Base-by-base conservation (phyloP, 1,140 invertebrate species). In the Colletes gigas region DNA sequence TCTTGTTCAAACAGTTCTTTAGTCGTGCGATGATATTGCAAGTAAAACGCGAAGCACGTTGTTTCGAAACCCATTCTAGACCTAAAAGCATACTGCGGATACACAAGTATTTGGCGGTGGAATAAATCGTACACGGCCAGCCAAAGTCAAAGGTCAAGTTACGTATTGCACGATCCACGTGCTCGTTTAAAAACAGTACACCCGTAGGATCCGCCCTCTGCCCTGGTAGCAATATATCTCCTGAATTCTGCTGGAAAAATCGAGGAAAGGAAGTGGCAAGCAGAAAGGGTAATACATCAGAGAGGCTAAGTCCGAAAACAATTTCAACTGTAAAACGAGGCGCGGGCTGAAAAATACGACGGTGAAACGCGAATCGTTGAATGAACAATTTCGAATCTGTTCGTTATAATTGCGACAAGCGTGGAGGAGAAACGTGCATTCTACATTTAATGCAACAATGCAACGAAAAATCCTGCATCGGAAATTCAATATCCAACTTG, bases 281-380 rank as follows among this genome's bases (percentile, higher is more conserved):
- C 3, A 19, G 70, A 73, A 78, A 50, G 52, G 52, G 70, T 65
- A 65, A 79, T 79, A 65, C 69, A 73, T 79, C 70, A 79, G 59
- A 79, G 67, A 1, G 17, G 60, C 41, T 54, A 54, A 73, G 69
- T 55, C 70, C 41, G 50, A 66, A 79, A 79, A 79, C 77, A 79
- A 79, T 79, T 79, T 73, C 60, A 57, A 17, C 52, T 5, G 2
- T 41, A 9, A 66, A 73, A 66, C 19, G 30, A 66, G 60, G 60
- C 41, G 60, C 14, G 47, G 21, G 4, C 50, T 3, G 10, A 19
- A 19, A 78, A 78, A 72, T 30, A 70, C 68, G 57, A 1, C 17
- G 41, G 10, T 2, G 14, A 14, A 21, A 44, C 21, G 39, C 39
- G 59, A 12, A 72, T 78, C 59, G 44, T 78, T 5, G 0, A 7